Base-by-base conservation (phyloP, 2,113 vertebrate genomes). In the Forbesichthys agassizii region DNA sequence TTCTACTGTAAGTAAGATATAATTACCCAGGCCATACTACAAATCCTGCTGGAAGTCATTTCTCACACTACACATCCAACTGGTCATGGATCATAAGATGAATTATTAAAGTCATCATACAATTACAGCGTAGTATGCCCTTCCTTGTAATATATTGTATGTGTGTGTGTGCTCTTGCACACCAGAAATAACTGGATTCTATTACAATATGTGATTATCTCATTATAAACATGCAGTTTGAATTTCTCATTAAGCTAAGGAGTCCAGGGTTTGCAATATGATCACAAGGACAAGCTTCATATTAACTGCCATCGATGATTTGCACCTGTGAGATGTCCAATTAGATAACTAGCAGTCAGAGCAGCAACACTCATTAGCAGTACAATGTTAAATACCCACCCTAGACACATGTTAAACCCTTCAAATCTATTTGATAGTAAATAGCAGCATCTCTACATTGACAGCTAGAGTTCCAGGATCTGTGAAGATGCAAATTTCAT, bases 281-380 rank as follows among this genome's bases (percentile, higher is more conserved):
- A 74, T 71, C 20, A 64, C 48, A 48, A 33, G 61, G 14, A 33
- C 33, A 48, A 8, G 7, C 63, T 67, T 79, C 64, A 76, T 66
- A 66, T 65, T 57, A 56, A 47, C 53, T 54, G 62, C 61, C 66
- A 73, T 56, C 48, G 64, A 59, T 72, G 55, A 46, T 77, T 73
- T 18, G 51, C 42, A 53, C 47, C 33, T 65, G 58, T 16, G 36
- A 18, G 33, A 48, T 48, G 11, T 60, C 6, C 66, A 71, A 79
- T 71, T 74, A 74, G 60, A 48, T 77, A 42, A 69, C 53, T 59
- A 18, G 36, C 36, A 27, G 11, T 36, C 46, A 42, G 36, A 55
- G 14, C 42, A 57, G 61, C 49, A 52, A 74, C 52, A 60, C 66
- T 75, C 66, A 64, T 59, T 27, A 61, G 7, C n/a, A 60, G 33